Percentiles rank a stretch among this genome's conserved stretches.
Conservation (phyloP, 2,888 invertebrate species). For the Automeris io region DNA sequence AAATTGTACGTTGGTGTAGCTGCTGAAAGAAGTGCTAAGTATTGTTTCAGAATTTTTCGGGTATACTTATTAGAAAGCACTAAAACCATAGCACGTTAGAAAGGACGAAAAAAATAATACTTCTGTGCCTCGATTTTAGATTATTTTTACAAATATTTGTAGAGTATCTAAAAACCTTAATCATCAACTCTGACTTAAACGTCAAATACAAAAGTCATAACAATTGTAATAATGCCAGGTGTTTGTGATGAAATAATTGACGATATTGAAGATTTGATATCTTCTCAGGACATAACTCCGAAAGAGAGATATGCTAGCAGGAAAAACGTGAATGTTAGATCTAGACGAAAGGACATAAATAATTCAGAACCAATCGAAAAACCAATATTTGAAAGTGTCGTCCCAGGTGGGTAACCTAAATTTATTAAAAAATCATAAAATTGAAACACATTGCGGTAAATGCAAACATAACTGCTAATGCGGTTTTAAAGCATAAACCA, state of each 20-base stretch:
- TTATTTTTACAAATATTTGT: too few relatives aligned
- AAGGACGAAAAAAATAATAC: too few relatives aligned
- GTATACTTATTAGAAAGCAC: too few relatives aligned
- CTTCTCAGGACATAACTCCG: constrained; percentile 86
- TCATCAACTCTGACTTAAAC: background rate
- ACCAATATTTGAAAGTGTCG: constrained; percentile 75
- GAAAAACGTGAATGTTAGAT: constrained; percentile 82
- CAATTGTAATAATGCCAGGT: constrained; percentile 64
- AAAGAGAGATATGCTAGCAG: constrained; percentile 85
- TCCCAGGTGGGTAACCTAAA: constrained; percentile 76
- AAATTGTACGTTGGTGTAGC: too few relatives aligned
- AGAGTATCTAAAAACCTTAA: background rate
- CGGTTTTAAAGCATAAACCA: too few relatives aligned
- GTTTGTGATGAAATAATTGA: constrained; percentile 83
- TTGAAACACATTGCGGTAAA: too few relatives aligned
- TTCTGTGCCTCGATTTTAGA: too few relatives aligned
- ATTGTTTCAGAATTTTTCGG: too few relatives aligned
- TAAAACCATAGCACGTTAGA: too few relatives aligned
- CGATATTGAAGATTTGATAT: constrained; percentile 91
- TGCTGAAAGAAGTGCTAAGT: too few relatives aligned
- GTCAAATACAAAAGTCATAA: constrained; percentile 1
- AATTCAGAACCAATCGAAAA: constrained; percentile 54
- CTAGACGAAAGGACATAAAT: constrained; percentile 66
- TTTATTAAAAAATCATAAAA: background rate
- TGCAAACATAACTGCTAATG: too few relatives aligned